phyloP scores from a whole-genome alignment of 1,140 invertebrate species.

The Monochamus saltuarius region DNA sequence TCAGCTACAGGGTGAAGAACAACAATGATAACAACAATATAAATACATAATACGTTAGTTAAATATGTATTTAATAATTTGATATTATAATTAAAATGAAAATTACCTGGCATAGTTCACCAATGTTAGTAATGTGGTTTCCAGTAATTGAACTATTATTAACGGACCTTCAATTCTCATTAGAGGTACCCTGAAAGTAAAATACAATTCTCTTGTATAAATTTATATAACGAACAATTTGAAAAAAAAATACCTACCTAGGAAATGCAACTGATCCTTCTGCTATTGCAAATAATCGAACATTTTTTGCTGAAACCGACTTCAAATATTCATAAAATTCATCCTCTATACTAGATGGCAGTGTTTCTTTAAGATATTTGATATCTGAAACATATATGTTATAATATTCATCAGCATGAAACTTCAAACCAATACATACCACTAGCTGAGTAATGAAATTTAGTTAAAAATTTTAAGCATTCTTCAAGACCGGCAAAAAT shows the following conservation, averaged over 20 bases:
- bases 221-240: too few species aligned
- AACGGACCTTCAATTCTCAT: slow-evolving; percentile 86
- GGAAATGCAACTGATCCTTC: slow-evolving; percentile 99
- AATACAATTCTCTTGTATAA: too few species aligned
- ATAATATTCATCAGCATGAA: too few species aligned
- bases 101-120: slow-evolving; percentile 84
- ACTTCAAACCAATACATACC: too few species aligned
- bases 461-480: slow-evolving; percentile 92
- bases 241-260: slow-evolving; percentile 44
- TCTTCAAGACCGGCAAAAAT: slow-evolving; percentile 98
- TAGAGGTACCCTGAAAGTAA: slow-evolving; percentile 71
- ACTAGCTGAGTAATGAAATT: slow-evolving; percentile 91
- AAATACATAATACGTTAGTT: too few species aligned
- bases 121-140: slow-evolving; percentile 94
- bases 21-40: too few species aligned
- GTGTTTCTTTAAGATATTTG: slow-evolving; percentile 81
- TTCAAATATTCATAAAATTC: slow-evolving; percentile 90
- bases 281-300: slow-evolving; percentile 86
- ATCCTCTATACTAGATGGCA: slow-evolving; percentile 80
- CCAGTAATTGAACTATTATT: slow-evolving; percentile 92
- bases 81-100: too few species aligned
- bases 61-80: too few species aligned
- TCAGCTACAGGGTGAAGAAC: too few species aligned
- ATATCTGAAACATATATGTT: slow-evolving; percentile 63
- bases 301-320: slow-evolving; percentile 78